A percentile compares a stretch with the other conserved stretches of the same genome.
These are phyloP conservation scores for Venturia canescens DNA, from an alignment of 1,140 invertebrate genomes.

Conservation along the genomic window DNA sequence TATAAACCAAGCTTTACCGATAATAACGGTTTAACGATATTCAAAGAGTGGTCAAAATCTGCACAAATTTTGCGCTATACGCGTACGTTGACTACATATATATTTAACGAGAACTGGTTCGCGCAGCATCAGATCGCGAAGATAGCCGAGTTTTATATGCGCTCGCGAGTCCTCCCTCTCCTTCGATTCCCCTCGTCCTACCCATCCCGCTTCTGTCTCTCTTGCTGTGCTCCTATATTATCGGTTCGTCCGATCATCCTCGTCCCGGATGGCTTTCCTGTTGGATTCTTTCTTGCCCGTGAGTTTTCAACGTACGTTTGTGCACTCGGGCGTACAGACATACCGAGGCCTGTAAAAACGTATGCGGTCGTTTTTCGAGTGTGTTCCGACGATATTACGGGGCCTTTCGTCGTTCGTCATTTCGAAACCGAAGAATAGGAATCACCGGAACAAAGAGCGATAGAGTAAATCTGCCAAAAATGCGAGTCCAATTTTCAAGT, in stretches of 20 bases:
- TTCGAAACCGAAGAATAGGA: no score
- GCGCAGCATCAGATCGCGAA: constrained; percentile 74
- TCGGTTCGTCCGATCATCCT: constrained; percentile 71
- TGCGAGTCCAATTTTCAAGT: no score
- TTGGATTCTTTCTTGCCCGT: constrained; percentile 73
- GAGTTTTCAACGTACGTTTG: constrained; percentile 64
- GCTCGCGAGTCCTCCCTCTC: constrained; percentile 26
- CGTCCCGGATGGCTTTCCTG: constrained; percentile 70
- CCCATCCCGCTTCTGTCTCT: constrained; percentile 1
- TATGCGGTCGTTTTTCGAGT: constrained; percentile 50
- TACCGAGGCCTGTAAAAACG: background rate
- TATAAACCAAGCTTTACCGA: no score
- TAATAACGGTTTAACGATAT: background rate
- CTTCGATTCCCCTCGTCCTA: background rate
- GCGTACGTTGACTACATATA: constrained; percentile 6
- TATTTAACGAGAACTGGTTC: constrained; percentile 69
- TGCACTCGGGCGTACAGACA: background rate
- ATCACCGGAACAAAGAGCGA: no score
- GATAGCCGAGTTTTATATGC: constrained; percentile 73
- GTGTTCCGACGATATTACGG: constrained; percentile 54
- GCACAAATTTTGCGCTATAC: background rate
- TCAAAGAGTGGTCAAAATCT: background rate
- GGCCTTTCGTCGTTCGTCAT: background rate
- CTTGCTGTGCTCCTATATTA: constrained; percentile 56
- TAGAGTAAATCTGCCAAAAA: no score